Evolutionary conservation across 2,888 invertebrate species (phyloP).

Genomic region (Cephus spinipes): DNA sequence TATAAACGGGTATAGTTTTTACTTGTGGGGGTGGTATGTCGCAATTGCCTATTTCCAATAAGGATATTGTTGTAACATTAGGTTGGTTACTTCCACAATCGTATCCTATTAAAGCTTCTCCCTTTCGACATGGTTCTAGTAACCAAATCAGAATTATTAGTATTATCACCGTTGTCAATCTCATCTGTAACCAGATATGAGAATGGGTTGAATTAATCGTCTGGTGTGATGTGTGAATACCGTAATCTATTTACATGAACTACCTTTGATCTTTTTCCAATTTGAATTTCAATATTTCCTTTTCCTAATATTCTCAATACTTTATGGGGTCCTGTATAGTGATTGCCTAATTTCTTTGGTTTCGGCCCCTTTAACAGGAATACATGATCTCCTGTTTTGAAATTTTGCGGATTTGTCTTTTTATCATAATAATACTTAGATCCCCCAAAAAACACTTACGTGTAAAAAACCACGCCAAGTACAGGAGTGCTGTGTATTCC

Average conservation of each 20-base stretch:
- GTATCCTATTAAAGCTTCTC: slow-evolving; percentile 16
- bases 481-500: no score
- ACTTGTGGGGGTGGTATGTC: slow-evolving; percentile 16
- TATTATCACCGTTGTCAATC: no score
- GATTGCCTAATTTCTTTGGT: slow-evolving; percentile 24
- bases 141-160: no score
- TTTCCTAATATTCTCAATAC: slow-evolving; percentile 22
- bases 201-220: no score
- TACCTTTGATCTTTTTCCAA: slow-evolving; percentile 11
- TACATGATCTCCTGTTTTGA: slow-evolving; percentile 24
- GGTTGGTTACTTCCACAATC: slow-evolving; percentile 23
- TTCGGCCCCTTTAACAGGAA: slow-evolving; percentile 26
- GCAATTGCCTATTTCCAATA: slow-evolving; percentile 24
- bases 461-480: no score
- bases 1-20: not conserved
- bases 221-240: not conserved
- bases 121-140: no score
- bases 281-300: slow-evolving; percentile 20
- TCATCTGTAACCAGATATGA: no score
- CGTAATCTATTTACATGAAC: slow-evolving; percentile 12
- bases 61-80: slow-evolving; percentile 26
- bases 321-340: slow-evolving; percentile 28
- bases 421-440: slow-evolving; percentile 27
- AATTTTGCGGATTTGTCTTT: slow-evolving; percentile 19
- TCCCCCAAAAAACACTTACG: no score